phyloP scores from a whole-genome alignment of 2,888 invertebrate genomes.

The Synergus gifuensis region DNA sequence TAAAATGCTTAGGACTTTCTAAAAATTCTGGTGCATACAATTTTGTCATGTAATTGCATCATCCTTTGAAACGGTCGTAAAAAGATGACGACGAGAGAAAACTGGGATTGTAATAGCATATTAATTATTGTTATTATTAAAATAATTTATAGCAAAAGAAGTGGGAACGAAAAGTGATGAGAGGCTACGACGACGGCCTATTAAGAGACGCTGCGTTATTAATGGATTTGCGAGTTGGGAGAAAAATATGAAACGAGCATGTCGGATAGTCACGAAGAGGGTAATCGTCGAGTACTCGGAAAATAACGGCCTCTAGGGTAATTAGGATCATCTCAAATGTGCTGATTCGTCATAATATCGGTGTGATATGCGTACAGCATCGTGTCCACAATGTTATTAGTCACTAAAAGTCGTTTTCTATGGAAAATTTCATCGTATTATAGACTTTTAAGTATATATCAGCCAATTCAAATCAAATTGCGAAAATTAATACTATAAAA shows the following conservation, averaged over 20 bases:
- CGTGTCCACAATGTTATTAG: conserved; percentile 1
- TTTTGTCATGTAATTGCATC: background rate
- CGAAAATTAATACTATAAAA: background rate
- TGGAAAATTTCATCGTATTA: background rate
- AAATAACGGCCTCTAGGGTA: conserved; percentile 53
- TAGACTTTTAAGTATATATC: background rate
- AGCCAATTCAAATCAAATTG: background rate
- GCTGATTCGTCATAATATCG: conserved; percentile 27
- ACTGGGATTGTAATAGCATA: background rate
- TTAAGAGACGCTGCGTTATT: conserved; percentile 54
- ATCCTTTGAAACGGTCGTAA: background rate
- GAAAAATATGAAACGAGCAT: conserved; percentile 57
- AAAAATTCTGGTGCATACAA: background rate
- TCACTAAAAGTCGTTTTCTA: background rate
- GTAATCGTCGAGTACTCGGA: conserved; percentile 55
- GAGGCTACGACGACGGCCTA: conserved; percentile 32
- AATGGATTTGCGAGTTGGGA: conserved; percentile 54
- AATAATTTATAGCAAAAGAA: conserved; percentile 25
- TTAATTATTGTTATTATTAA: conserved; percentile 22
- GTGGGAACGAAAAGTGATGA: conserved; percentile 22
- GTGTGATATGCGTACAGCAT: conserved; percentile 7
- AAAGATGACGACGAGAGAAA: background rate
- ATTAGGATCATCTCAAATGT: conserved; percentile 22
- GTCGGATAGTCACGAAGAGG: conserved; percentile 56
- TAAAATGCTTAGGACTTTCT: background rate